Percentiles rank a stretch among this genome's conserved stretches.
Conservation (phyloP, 2,113 vertebrate genomes). For the Bubo blakistoni region DNA sequence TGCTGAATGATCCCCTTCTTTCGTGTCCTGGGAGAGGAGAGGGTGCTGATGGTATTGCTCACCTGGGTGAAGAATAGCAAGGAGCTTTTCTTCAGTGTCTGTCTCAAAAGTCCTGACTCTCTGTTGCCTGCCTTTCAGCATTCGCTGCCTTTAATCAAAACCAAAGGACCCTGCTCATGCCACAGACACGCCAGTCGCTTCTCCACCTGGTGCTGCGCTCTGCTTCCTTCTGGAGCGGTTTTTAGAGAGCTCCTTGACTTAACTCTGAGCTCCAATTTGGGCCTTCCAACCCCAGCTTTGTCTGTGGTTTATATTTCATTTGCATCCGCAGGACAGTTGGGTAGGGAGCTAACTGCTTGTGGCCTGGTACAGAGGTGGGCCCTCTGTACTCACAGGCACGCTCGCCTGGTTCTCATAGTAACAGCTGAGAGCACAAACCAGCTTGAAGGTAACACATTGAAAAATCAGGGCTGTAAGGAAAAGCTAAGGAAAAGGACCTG, state of each 20-base stretch:
- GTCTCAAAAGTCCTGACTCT: conserved; percentile 39
- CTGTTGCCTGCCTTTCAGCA: conserved; percentile 21
- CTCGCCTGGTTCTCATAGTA: background rate
- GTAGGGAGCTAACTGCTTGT: background rate
- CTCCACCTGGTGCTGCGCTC: conserved; percentile 25
- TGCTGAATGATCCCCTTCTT: background rate
- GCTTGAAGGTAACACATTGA: background rate
- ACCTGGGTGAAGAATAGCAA: background rate
- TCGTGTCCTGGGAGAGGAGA: background rate
- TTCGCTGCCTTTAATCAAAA: conserved; percentile 25
- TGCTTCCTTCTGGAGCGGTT: background rate
- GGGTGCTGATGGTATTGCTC: background rate
- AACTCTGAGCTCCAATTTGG: background rate
- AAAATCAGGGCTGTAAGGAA: background rate
- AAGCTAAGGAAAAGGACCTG: background rate
- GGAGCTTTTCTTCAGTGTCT: conserved; percentile 17
- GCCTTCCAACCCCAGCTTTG: background rate
- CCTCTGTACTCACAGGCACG: background rate
- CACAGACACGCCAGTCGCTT: conserved; percentile 1
- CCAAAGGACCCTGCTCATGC: conserved; percentile 26
- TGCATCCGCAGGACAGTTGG: background rate
- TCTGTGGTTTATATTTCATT: background rate
- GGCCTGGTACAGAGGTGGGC: background rate
- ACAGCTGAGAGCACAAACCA: background rate
- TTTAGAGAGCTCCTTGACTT: conserved; percentile 45